Percentiles rank a stretch among this genome's conserved stretches.
Evolutionary conservation across 2,888 invertebrate genomes (phyloP).

Genomic region (Drosophila nr. fundita): DNA sequence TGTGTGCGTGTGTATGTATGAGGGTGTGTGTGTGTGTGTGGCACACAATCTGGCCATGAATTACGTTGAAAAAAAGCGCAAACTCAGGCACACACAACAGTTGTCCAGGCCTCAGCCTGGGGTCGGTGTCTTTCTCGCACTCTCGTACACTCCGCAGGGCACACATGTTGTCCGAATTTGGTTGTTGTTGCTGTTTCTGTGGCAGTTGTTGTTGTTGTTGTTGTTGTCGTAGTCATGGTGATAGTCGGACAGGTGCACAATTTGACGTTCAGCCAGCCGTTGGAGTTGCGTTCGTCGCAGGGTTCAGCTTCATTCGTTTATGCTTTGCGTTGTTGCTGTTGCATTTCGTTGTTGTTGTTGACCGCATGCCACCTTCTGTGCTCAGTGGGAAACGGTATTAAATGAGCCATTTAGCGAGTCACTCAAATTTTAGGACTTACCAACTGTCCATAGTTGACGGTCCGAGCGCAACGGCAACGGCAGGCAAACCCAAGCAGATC

Average conservation of each 20-base stretch:
- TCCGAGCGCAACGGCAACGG: conserved; percentile 12
- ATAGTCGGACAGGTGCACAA: conserved; percentile 83
- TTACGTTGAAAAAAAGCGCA: conserved; percentile 55
- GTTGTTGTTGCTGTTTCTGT: conserved; percentile 1
- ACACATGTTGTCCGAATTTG: conserved; percentile 70
- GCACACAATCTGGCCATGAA: conserved; percentile 64
- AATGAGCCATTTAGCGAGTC: conserved; percentile 81
- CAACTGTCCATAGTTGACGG: conserved; percentile 55
- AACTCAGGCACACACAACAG: conserved; percentile 62
- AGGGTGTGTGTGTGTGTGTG: conserved; percentile 35
- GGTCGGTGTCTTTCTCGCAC: conserved; percentile 52
- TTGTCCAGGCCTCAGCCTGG: conserved; percentile 53
- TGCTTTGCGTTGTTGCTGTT: conserved; percentile 64
- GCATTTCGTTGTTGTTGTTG: conserved; percentile 34
- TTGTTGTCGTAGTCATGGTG: conserved; percentile 76
- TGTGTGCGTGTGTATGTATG: conserved; percentile 12
- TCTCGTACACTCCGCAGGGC: conserved; percentile 35
- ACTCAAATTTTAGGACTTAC: conserved; percentile 55
- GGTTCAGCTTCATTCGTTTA: conserved; percentile 69
- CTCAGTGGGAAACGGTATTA: conserved; percentile 75
- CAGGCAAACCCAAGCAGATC: background rate
- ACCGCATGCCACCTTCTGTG: conserved; percentile 77
- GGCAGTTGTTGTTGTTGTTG: conserved; percentile 31
- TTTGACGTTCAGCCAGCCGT: conserved; percentile 72
- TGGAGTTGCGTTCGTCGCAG: conserved; percentile 57